Conservation (phyloP, 2,113 vertebrate genomes). For the Corythoichthys intestinalis region DNA sequence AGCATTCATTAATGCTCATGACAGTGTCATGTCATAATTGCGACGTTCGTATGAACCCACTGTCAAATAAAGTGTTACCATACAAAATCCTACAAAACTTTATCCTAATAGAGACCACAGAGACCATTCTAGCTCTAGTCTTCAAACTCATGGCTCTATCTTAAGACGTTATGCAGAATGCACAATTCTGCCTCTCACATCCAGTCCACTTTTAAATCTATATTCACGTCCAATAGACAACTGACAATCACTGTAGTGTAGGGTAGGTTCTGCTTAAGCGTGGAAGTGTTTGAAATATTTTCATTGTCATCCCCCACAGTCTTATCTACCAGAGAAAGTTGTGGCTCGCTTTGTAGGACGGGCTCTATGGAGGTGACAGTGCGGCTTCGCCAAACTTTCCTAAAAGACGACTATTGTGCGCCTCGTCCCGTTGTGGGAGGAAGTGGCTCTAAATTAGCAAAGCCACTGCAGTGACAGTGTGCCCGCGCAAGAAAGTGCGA, state of each 20-base stretch:
- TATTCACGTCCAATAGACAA: conserved; percentile 19
- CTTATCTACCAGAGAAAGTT: conserved; percentile 21
- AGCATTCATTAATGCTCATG: too few relatives aligned
- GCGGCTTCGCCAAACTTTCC: conserved; percentile 35
- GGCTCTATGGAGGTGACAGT: conserved; percentile 17
- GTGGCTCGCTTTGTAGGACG: conserved; percentile 28
- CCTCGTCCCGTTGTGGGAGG: conserved; percentile 26
- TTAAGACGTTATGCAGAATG: conserved; percentile 1
- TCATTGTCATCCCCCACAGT: conserved; percentile 34
- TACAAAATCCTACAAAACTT: background rate
- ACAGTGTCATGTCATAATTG: too few relatives aligned
- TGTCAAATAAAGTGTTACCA: too few relatives aligned
- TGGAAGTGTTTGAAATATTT: conserved; percentile 8
- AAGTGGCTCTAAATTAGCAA: conserved; percentile 45
- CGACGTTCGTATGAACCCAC: too few relatives aligned
- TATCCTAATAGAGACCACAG: background rate
- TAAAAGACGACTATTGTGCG: conserved; percentile 36
- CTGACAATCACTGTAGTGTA: conserved; percentile 5
- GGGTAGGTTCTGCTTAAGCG: conserved; percentile 7
- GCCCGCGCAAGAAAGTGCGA: conserved; percentile 30
- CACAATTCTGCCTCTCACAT: background rate
- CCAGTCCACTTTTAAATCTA: conserved; percentile 1
- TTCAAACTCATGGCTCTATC: conserved; percentile 10
- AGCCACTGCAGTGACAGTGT: conserved; percentile 32
- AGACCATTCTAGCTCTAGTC: background rate